Percentiles rank a stretch among this genome's conserved stretches.
phyloP scores from a whole-genome alignment of 2,888 invertebrate genomes.

The Plemyria rubiginata region DNA sequence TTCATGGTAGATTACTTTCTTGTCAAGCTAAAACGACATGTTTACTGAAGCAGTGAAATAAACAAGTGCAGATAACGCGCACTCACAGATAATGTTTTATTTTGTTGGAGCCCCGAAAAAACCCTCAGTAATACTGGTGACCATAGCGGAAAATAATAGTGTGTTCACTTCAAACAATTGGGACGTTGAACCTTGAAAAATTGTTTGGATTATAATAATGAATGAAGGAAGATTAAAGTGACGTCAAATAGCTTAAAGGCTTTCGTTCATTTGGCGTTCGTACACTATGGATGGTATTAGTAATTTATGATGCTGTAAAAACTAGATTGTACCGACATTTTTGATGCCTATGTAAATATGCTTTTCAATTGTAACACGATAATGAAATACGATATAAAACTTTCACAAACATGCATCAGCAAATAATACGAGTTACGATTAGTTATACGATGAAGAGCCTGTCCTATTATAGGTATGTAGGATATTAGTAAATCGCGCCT shows the following conservation, averaged over 20 bases:
- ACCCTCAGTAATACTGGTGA: not conserved
- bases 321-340: not conserved
- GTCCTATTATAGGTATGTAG: too few species aligned
- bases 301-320: slow-evolving; percentile 14
- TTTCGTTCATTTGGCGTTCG: slow-evolving; percentile 42
- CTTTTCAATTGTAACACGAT: slow-evolving; percentile 18
- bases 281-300: slow-evolving; percentile 3
- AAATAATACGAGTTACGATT: not conserved
- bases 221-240: slow-evolving; percentile 64
- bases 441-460: too few species aligned
- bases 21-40: slow-evolving; percentile 61
- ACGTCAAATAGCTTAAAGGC: slow-evolving; percentile 63
- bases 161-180: slow-evolving; percentile 5
- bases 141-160: slow-evolving; percentile 2
- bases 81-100: not conserved
- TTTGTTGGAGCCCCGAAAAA: not conserved
- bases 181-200: slow-evolving; percentile 50
- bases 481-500: too few species aligned
- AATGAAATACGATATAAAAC: slow-evolving; percentile 19
- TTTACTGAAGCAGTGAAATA: slow-evolving; percentile 55
- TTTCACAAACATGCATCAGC: not conserved
- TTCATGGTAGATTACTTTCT: slow-evolving; percentile 46
- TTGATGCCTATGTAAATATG: slow-evolving; percentile 2
- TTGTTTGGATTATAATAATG: slow-evolving; percentile 72
- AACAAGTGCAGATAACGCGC: slow-evolving; percentile 31